Evolutionary conservation across 2,797 vertebrate species (phyloP), one percentile per base, ranked within the genome.

Genomic region (Sebastes paucispinis): DNA sequence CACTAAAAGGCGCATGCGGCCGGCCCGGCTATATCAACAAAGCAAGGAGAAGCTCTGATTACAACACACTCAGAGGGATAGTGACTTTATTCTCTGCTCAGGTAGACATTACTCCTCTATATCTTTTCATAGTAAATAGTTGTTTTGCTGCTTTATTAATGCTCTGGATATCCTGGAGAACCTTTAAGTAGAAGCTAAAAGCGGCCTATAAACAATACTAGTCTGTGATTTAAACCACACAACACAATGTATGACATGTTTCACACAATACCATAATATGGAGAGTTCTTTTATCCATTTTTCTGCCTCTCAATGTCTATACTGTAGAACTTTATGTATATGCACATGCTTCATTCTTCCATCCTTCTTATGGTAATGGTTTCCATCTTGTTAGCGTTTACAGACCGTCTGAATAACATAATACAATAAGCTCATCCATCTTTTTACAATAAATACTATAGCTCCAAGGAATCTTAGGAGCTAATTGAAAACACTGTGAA

Each of bases 351-450:
- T 3, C 18, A 54, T 54, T 69, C 39, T 55, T 10, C n/a, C 32
- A 27, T 73, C 25, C 58, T 12, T 4, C 54, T 12, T 4, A 20
- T 34, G 59, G 25, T 18, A 20, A 20, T 2, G 2, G 24, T 73
- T 59, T 24, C n/a, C 24, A 10, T 60, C 22, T 78, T 73, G 54
- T 79, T 74, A 82, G 24, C 39, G 24, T 73, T 80, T 76, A 81
- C 76, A 72, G 71, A 81, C 77, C 63, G 69, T 74, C 39, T 79
- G 69, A 86, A 89, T 69, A 82, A 81, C 73, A 82, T 39, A 66
- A 72, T 24, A 65, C 20, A 72, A 86, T 81, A 75, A 83, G 63
- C 55, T 74, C 34, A 72, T 82, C 89, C 73, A 78, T 90, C 75
- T 66, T 70, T 79, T 80, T 25, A 65, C 69, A 80, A 87, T 75